Conservation (phyloP, 2,888 invertebrate species). For the Athalia circularis region DNA sequence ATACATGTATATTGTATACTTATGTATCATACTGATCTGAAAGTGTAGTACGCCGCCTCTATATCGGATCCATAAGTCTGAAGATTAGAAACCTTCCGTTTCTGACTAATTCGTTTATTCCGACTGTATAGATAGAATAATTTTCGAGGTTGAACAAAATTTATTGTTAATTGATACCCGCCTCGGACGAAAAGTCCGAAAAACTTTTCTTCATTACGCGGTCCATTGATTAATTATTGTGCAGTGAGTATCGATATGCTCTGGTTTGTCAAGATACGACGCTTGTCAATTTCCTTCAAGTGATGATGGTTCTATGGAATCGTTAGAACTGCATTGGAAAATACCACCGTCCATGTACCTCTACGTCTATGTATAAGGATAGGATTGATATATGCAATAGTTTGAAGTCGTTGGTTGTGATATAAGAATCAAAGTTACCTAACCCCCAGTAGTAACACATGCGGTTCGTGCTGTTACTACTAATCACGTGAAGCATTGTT, state of each 20-base stretch:
- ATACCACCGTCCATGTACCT: no score
- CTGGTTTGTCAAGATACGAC: no score
- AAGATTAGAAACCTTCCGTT: slow-evolving; percentile 37
- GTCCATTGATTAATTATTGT: no score
- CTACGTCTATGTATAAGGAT: no score
- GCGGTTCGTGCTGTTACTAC: not conserved
- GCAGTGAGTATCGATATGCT: no score
- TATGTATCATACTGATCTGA: not conserved
- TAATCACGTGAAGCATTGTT: not conserved
- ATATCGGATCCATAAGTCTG: not conserved
- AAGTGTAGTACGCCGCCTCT: slow-evolving; percentile 2
- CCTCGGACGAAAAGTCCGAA: not conserved
- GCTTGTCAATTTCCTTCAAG: no score
- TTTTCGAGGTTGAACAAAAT: not conserved
- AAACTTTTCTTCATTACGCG: not conserved
- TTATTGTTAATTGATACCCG: not conserved
- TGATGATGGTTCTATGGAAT: no score
- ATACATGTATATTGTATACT: not conserved
- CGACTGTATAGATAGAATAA: not conserved
- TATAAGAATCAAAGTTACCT: slow-evolving; percentile 6
- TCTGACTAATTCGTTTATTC: slow-evolving; percentile 38
- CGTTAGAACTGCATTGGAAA: no score
- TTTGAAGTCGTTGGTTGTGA: not conserved
- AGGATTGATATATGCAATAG: not conserved
- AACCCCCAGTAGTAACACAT: not conserved